Base-by-base conservation (phyloP, 1,140 invertebrate genomes). In the Scaptodrosophila lebanonensis region DNA sequence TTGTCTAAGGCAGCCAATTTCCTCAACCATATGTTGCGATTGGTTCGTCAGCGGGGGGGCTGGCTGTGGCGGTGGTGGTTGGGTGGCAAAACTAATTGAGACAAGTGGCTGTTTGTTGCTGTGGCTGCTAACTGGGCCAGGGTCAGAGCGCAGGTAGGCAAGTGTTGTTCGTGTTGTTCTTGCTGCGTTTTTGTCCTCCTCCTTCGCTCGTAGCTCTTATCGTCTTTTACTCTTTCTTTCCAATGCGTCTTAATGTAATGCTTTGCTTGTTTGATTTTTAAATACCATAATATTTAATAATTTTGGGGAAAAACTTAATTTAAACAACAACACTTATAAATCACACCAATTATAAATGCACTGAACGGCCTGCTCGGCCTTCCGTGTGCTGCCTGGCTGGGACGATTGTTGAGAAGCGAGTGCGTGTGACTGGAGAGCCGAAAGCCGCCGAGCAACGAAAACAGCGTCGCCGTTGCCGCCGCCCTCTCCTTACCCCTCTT, bases 21-120 rank as follows among this genome's bases (percentile, higher is more conserved):
- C 75, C 57, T 82, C 75, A 18, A 79, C 65, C 73, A 79, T 79
- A 38, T 51, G 53, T n/a, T n/a, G n/a, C n/a, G n/a, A n/a, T n/a
- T n/a, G n/a, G n/a, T n/a, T n/a, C n/a, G n/a, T n/a, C 52, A 17
- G 27, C 27, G 48, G 22, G 5, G 45, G 27, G 6, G 22, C 29
- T 43, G 45, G 30, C 16, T 22, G 39, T 33, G 39, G 29, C 22
- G n/a, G n/a, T n/a, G n/a, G n/a, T n/a, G n/a, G n/a, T n/a, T n/a
- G n/a, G n/a, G n/a, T n/a, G 35, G 18, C 42, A 65, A 70, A 70
- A 75, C 39, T 45, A 50, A 58, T 68, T 58, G 57, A 42, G 44
- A 13, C 49, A 29, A 40, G 42, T 42, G 15, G 30, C 11, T 18
- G 40, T 11, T 50, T 61, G 62, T 65, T 65, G 50, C 69, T 71